phyloP scores from a whole-genome alignment of 2,888 invertebrate species.

The Harmothoe impar region DNA sequence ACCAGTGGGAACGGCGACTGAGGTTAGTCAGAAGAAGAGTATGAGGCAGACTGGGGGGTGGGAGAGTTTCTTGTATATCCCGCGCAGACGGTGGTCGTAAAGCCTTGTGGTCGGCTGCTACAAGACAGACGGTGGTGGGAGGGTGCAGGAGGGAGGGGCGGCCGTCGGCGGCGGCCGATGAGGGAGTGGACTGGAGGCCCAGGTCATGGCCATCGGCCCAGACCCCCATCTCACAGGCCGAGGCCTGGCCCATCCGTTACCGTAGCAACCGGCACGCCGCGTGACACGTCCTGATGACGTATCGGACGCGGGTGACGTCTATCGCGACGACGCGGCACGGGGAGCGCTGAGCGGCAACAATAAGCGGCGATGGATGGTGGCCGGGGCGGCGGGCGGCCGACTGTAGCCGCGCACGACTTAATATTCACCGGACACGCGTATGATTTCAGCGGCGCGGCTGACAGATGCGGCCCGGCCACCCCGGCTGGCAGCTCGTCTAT shows the following conservation, averaged over 20 bases:
- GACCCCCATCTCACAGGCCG: constrained; percentile 59
- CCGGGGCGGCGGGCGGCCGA: neutral
- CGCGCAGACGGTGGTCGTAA: too few species aligned
- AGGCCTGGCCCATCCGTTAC: constrained; percentile 45
- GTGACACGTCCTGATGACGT: constrained; percentile 54
- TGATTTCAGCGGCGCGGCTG: constrained; percentile 42
- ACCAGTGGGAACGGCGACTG: too few species aligned
- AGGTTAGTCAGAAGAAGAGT: neutral
- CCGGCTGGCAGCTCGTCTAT: constrained; percentile 52
- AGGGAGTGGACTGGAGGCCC: constrained; percentile 25
- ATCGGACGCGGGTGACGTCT: constrained; percentile 52
- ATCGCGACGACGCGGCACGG: constrained; percentile 39
- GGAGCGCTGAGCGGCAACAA: constrained; percentile 37
- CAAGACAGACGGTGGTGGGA: constrained; percentile 22
- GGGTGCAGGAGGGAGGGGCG: constrained; percentile 18
- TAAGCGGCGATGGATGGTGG: constrained; percentile 44
- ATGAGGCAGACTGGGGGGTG: neutral
- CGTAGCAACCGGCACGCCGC: constrained; percentile 16
- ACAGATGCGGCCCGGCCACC: constrained; percentile 51
- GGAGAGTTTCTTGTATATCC: too few species aligned
- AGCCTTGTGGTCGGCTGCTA: neutral
- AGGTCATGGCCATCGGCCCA: constrained; percentile 27
- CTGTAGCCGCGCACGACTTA: neutral
- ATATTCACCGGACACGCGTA: constrained; percentile 38
- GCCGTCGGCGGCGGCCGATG: constrained; percentile 28